Conservation (phyloP, 2,888 invertebrate genomes). For the Himalopsyche kuldschensis region DNA sequence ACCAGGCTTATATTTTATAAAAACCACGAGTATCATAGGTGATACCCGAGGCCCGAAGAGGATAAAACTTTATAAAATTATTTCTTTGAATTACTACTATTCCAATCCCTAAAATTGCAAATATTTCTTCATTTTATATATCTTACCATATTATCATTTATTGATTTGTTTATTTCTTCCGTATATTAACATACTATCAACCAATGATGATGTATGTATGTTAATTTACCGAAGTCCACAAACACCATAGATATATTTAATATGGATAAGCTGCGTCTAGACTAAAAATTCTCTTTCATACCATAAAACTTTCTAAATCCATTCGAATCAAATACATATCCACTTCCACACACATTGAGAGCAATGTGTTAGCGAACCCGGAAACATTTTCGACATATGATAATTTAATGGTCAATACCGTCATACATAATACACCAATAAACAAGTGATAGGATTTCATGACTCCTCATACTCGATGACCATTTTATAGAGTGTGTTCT, state of each 20-base stretch:
- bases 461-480: slow-evolving; percentile 19
- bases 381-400: slow-evolving; percentile 35
- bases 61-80: no score
- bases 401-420: slow-evolving; percentile 40
- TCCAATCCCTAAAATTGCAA: no score
- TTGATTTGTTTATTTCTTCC: no score
- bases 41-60: no score
- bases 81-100: no score
- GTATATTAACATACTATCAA: no score
- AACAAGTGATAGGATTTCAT: slow-evolving; percentile 33
- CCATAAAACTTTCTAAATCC: slow-evolving; percentile 31
- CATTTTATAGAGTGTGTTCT: neutral
- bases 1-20: no score
- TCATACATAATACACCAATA: slow-evolving; percentile 38
- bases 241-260: neutral
- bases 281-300: neutral
- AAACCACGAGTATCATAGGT: no score
- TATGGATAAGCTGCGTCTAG: slow-evolving; percentile 11
- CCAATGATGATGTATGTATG: no score
- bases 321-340: slow-evolving; percentile 17
- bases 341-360: neutral
- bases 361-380: slow-evolving; percentile 21
- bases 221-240: neutral
- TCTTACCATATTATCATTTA: no score
- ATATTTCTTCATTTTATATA: no score